Base-by-base conservation (phyloP, 2,113 vertebrate genomes). In the Emydura subglobosa region DNA sequence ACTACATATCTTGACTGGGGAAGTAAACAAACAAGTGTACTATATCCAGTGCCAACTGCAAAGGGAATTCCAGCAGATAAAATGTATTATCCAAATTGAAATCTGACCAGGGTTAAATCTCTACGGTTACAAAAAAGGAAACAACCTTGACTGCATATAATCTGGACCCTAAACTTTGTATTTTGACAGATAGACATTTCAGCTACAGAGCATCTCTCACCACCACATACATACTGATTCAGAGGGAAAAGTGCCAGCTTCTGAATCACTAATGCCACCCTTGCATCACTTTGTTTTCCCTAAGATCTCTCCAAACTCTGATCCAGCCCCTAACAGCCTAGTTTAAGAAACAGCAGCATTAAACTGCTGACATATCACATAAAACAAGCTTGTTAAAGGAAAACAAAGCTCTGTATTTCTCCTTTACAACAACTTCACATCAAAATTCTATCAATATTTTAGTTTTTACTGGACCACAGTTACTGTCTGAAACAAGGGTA, bases 141-240 rank as follows among this genome's bases (percentile, higher is more conserved):
- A 39, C 1, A 76, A 55, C 17, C 16, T 0, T 25, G 42, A 22
- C 29, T 11, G 12, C 1, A 27, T 47, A 19, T 31, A 82, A 81
- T 44, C 51, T 54, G 25, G 47, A 42, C 7, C 3, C 1, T 24
- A 11, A 6, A 1, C 68, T 89, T 49, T 27, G 3, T 25, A 25
- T 68, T 51, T 74, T 13, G 31, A 19, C 27, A 79, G 54, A 29
- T n/a, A 78, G 80, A 82, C 65, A 72, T 54, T 55, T 47, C n/a
- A 19, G 2, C 25, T 29, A 51, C 0, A n/a, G 25, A 29, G 51
- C n/a, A 83, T 14, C 86, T 13, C 9, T 42, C 6, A 39, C 0
- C 0, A 31, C 34, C 39, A 49, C 1, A 47, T 47, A 0, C 19
- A 27, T 3, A 31, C 25, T 12, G 9, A 34, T 47, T 49, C 1